Evolutionary conservation across 2,113 vertebrate species (phyloP).

Genomic region (Anguilla rostrata): DNA sequence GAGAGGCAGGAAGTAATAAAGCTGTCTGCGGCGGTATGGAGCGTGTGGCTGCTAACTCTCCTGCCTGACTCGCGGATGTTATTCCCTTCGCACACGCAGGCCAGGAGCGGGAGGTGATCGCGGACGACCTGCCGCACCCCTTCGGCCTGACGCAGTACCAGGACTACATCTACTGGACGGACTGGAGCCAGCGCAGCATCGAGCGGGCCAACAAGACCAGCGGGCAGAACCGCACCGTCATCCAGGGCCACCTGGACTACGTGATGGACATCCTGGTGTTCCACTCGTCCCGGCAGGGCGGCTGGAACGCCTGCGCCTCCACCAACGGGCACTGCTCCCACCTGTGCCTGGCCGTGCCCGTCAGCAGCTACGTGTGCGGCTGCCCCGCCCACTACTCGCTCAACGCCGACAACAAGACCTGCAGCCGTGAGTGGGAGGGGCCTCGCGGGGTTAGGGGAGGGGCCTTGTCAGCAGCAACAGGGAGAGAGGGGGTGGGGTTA

Average conservation of each 20-base stretch:
- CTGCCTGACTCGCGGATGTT: too few species aligned
- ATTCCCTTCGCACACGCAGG: constrained; percentile 56
- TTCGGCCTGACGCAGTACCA: constrained; percentile 96
- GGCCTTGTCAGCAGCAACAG: too few species aligned
- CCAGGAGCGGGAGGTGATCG: constrained; percentile 90
- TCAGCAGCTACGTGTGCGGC: constrained; percentile 86
- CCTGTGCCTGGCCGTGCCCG: constrained; percentile 88
- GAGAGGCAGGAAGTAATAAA: too few species aligned
- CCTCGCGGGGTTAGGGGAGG: not conserved
- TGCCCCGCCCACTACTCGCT: constrained; percentile 95
- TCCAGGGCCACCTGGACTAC: constrained; percentile 94
- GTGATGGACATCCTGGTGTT: constrained; percentile 99
- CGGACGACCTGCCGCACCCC: constrained; percentile 92
- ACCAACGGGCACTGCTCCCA: constrained; percentile 96
- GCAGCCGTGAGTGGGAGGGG: not conserved
- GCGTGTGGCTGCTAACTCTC: too few species aligned
- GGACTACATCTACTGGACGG: constrained; percentile 98
- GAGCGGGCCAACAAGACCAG: constrained; percentile 96
- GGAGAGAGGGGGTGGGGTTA: too few species aligned
- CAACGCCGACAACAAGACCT: constrained; percentile 86
- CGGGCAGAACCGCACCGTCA: constrained; percentile 92
- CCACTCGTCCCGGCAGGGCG: constrained; percentile 91
- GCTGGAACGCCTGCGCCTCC: constrained; percentile 93
- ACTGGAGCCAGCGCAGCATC: constrained; percentile 97
- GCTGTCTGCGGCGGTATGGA: too few species aligned